Conservation (phyloP, 2,888 invertebrate genomes). For the Alviniconcha strummeri region DNA sequence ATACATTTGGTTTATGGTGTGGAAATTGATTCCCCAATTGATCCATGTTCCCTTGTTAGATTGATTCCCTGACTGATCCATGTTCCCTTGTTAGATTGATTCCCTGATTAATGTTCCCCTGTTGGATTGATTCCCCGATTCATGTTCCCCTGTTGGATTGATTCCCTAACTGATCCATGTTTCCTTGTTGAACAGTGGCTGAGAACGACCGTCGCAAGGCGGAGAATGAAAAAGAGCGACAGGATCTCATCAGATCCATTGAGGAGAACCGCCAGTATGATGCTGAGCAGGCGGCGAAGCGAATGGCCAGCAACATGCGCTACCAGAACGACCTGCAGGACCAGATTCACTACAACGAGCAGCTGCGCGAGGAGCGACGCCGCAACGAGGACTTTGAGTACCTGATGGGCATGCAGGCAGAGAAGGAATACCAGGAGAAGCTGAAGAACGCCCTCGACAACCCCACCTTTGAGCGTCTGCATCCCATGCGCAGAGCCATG, state of each 20-base stretch:
- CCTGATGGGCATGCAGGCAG: conserved; percentile 64
- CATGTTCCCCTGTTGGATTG: no score
- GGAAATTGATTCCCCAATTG: no score
- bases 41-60: no score
- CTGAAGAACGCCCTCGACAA: conserved; percentile 64
- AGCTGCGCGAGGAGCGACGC: conserved; percentile 55
- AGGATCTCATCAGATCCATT: conserved; percentile 58
- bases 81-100: no score
- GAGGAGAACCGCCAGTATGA: conserved; percentile 67
- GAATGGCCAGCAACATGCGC: conserved; percentile 48
- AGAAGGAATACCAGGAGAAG: conserved; percentile 66
- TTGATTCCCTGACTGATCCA: no score
- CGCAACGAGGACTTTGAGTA: conserved; percentile 59
- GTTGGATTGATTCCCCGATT: no score
- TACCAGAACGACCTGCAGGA: conserved; percentile 67
- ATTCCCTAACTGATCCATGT: no score
- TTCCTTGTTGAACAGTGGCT: conserved; percentile 49
- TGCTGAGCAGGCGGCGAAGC: conserved; percentile 55
- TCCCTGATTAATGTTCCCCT: no score
- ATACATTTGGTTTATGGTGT: no score
- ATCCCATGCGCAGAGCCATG: conserved; percentile 65
- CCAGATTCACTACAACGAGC: conserved; percentile 68
- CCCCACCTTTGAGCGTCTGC: conserved; percentile 63
- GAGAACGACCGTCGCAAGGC: conserved; percentile 58
- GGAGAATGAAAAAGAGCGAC: conserved; percentile 60